phyloP scores from a whole-genome alignment of 2,113 vertebrate genomes.

The Noturus placidus region DNA sequence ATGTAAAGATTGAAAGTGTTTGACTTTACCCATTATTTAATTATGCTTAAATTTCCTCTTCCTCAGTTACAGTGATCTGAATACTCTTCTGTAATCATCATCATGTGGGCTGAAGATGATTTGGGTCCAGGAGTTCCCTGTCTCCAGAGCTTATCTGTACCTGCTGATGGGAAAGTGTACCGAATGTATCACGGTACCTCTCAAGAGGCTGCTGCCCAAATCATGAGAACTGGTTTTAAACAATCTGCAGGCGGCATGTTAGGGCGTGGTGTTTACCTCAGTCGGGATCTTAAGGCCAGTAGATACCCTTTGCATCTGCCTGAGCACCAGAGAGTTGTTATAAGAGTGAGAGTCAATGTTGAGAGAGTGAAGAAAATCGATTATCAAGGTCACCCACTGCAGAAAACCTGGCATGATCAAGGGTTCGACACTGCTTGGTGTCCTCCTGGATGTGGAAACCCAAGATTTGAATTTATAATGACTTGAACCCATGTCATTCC shows the following conservation, averaged over 20 bases:
- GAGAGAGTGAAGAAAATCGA: slow-evolving; percentile 39
- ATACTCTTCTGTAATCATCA: not conserved
- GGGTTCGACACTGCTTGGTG: slow-evolving; percentile 45
- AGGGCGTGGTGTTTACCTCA: slow-evolving; percentile 57
- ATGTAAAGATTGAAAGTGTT: not conserved
- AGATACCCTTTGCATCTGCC: slow-evolving; percentile 32
- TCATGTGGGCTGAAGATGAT: slow-evolving; percentile 49
- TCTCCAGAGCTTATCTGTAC: slow-evolving; percentile 14
- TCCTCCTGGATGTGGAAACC: slow-evolving; percentile 18
- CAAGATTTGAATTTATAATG: no score
- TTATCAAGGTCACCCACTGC: slow-evolving; percentile 14
- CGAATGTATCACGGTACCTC: slow-evolving; percentile 58
- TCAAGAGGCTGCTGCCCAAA: not conserved
- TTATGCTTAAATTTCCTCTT: not conserved
- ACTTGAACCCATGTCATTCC: no score
- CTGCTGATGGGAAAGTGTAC: slow-evolving; percentile 25
- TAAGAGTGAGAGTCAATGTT: slow-evolving; percentile 29
- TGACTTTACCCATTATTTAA: not conserved
- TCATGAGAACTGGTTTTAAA: slow-evolving; percentile 27
- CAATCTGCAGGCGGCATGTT: slow-evolving; percentile 48
- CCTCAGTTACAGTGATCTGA: not conserved
- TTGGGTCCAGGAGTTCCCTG: slow-evolving; percentile 9
- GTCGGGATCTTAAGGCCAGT: slow-evolving; percentile 52
- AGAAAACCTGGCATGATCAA: slow-evolving; percentile 35
- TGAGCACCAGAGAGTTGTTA: slow-evolving; percentile 10